These are phyloP conservation scores for Cataglyphis hispanica DNA, from an alignment of 1,140 invertebrate genomes.

Conservation along the genomic window DNA sequence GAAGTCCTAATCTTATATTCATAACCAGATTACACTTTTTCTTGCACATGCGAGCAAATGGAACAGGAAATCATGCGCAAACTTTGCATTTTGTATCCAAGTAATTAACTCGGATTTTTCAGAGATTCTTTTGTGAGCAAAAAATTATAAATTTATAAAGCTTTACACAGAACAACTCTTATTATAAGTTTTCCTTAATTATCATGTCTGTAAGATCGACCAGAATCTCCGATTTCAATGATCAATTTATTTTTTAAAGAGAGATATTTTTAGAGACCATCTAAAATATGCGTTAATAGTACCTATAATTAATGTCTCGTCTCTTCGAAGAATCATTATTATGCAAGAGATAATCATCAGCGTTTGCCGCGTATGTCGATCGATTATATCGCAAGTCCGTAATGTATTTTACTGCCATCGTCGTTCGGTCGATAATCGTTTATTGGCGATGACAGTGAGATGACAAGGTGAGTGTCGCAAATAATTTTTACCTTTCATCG, in stretches of 20 bases:
- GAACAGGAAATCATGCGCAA: slow-evolving; percentile 29
- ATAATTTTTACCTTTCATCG: slow-evolving; percentile 30
- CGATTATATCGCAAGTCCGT: slow-evolving; percentile 50
- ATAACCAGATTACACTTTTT: slow-evolving; percentile 56
- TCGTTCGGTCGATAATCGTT: slow-evolving; percentile 44
- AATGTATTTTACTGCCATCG: slow-evolving; percentile 41
- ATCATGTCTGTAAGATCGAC: neutral
- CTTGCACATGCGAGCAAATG: slow-evolving; percentile 19
- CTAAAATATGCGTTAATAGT: neutral
- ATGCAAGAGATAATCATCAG: slow-evolving; percentile 49
- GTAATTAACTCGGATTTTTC: neutral
- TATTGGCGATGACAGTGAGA: slow-evolving; percentile 27
- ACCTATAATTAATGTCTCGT: neutral
- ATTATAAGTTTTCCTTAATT: neutral
- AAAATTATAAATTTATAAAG: neutral
- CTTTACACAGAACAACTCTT: neutral
- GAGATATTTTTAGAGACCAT: neutral
- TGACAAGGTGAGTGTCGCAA: neutral
- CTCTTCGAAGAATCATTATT: slow-evolving; percentile 19
- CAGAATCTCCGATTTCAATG: neutral
- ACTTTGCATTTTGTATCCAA: neutral
- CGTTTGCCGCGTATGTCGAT: slow-evolving; percentile 22
- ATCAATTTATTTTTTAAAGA: neutral
- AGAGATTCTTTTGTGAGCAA: neutral
- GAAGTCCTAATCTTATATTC: slow-evolving; percentile 55